phyloP scores from a whole-genome alignment of 2,797 vertebrate species.

The Anolis apletophallus region DNA sequence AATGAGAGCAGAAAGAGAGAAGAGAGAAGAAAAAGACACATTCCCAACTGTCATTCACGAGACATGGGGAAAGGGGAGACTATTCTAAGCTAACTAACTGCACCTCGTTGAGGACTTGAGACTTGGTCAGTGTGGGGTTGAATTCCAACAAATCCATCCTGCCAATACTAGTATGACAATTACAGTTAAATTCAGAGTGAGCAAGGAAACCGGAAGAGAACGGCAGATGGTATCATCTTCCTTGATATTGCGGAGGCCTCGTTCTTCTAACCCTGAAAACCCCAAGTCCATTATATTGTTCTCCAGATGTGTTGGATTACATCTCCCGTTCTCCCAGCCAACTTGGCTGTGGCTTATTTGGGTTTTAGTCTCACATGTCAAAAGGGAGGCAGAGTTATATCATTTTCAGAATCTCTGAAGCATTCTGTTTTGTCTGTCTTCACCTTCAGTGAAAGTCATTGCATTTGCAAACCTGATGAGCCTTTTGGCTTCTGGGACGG shows the following conservation, averaged over 20 bases:
- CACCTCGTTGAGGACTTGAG: too few species aligned
- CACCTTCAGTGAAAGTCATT: slow-evolving; percentile 91
- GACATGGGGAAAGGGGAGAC: too few species aligned
- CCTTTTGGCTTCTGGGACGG: slow-evolving; percentile 89
- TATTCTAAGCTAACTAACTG: too few species aligned
- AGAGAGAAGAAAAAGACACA: too few species aligned
- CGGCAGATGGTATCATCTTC: not conserved
- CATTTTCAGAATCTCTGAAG: not conserved
- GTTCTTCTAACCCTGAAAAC: too few species aligned
- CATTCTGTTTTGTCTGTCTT: not conserved
- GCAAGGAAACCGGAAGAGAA: not conserved
- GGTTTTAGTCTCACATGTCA: not conserved
- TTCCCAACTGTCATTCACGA: too few species aligned
- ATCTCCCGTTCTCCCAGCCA: too few species aligned
- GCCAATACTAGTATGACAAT: not conserved
- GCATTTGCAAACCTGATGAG: slow-evolving; percentile 97
- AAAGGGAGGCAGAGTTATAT: not conserved
- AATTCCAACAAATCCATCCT: not conserved
- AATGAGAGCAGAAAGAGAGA: too few species aligned
- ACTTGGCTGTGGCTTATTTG: not conserved
- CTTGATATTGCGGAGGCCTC: too few species aligned
- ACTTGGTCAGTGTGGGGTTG: too few species aligned
- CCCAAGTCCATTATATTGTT: too few species aligned
- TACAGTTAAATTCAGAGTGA: not conserved
- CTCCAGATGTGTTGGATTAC: not conserved